Percentiles rank a stretch among this genome's conserved stretches.
Conservation (phyloP, 2,888 invertebrate species). For the Temnothorax ravouxi region DNA sequence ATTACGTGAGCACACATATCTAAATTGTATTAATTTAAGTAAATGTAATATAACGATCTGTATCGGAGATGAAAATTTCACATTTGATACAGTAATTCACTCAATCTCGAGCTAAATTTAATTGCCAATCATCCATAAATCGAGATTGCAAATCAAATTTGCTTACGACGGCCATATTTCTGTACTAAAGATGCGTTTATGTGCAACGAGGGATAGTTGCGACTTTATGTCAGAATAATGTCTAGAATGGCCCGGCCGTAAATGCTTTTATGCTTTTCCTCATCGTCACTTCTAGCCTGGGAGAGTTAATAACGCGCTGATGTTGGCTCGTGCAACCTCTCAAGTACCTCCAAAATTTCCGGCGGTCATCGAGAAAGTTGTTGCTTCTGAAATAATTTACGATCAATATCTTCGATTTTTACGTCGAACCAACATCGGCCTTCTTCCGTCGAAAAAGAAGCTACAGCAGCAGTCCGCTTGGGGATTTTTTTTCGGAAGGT, state of each 20-base stretch:
- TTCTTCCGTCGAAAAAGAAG: background rate
- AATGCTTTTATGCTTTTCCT: constrained; percentile 57
- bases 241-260: constrained; percentile 19
- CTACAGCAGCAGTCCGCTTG: constrained; percentile 10
- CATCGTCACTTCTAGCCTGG: constrained; percentile 40
- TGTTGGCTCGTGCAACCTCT: background rate
- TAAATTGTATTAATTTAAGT: constrained; percentile 7
- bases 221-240: constrained; percentile 54
- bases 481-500: constrained; percentile 18
- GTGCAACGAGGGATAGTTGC: background rate
- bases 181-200: constrained; percentile 27
- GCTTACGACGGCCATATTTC: background rate
- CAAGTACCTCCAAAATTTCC: constrained; percentile 10
- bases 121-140: background rate
- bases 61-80: background rate
- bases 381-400: background rate
- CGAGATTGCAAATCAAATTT: constrained; percentile 25
- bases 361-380: background rate
- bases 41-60: background rate
- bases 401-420: constrained; percentile 1
- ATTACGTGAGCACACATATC: background rate
- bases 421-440: background rate
- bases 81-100: constrained; percentile 4
- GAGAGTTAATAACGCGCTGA: constrained; percentile 63
- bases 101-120: background rate